Conservation (phyloP, 2,797 vertebrate genomes). For the Malurus splendens region DNA sequence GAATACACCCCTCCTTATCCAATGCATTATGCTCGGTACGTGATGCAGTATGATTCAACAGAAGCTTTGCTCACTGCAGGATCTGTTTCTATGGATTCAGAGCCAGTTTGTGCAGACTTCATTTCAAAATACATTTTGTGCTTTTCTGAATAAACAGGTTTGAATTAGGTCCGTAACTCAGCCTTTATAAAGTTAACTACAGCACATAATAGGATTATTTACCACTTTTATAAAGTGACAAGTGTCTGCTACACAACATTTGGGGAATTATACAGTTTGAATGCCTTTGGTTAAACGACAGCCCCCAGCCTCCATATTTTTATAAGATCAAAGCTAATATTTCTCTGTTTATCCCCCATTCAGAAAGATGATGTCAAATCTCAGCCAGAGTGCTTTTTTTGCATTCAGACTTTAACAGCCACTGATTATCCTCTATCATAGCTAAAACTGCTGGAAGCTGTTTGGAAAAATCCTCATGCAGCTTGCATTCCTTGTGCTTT, state of each 20-base stretch:
- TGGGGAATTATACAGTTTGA: constrained; percentile 24
- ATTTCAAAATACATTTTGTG: constrained; percentile 1
- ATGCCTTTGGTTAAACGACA: neutral
- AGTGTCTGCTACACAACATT: constrained; percentile 22
- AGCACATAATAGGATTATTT: constrained; percentile 49
- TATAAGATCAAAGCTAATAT: constrained; percentile 40
- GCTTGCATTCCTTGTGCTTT: neutral
- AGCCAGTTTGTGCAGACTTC: neutral
- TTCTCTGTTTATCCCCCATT: constrained; percentile 24
- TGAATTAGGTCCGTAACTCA: constrained; percentile 16
- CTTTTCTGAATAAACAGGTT: constrained; percentile 35
- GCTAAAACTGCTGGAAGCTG: constrained; percentile 7
- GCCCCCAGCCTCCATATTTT: constrained; percentile 19
- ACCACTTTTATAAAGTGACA: constrained; percentile 18
- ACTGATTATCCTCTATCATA: constrained; percentile 7
- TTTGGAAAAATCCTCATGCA: neutral
- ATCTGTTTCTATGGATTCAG: constrained; percentile 28
- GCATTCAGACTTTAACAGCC: constrained; percentile 12
- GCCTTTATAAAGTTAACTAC: constrained; percentile 27
- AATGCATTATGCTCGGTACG: neutral
- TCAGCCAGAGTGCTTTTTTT: neutral
- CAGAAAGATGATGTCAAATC: constrained; percentile 31
- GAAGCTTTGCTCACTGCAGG: neutral
- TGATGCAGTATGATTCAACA: neutral
- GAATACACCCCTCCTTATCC: neutral